phyloP scores from a whole-genome alignment of 1,140 invertebrate species.

The Mylabris phalerata region DNA sequence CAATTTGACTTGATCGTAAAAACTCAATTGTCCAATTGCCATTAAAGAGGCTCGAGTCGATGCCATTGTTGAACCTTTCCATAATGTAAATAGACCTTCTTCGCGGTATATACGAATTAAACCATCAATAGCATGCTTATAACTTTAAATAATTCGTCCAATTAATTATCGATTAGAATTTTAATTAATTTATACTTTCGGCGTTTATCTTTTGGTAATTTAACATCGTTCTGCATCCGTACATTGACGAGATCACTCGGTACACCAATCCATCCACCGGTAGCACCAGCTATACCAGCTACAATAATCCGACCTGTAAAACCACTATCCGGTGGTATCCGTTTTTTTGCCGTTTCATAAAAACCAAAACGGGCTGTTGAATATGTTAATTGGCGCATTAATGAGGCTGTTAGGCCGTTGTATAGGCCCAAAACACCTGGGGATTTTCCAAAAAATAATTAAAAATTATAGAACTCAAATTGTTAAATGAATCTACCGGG shows the following conservation, averaged over 20 bases:
- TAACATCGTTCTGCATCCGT: conserved; percentile 99
- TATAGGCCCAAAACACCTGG: conserved; percentile 84
- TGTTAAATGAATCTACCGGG: too few species aligned
- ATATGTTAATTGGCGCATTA: conserved; percentile 92
- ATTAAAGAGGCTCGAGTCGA: conserved; percentile 86
- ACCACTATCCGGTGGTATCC: conserved; percentile 45
- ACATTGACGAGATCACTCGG: conserved; percentile 98
- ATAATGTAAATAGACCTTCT: conserved; percentile 77
- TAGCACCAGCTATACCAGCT: conserved; percentile 80
- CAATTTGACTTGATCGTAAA: conserved; percentile 93
- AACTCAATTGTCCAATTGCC: conserved; percentile 93
- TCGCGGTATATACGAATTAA: conserved; percentile 70
- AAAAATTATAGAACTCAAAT: too few species aligned
- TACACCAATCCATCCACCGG: conserved; percentile 86
- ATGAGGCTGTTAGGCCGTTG: conserved; percentile 92
- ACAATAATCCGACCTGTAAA: conserved; percentile 70
- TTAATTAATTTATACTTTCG: conserved; percentile 66
- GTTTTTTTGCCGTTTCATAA: conserved; percentile 80
- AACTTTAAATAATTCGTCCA: conserved; percentile 53
- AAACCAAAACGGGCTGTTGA: conserved; percentile 96
- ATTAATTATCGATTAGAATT: too few species aligned
- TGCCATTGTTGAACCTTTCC: conserved; percentile 86
- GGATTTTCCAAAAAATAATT: background rate
- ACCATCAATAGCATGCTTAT: conserved; percentile 95
- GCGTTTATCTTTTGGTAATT: conserved; percentile 77